A percentile compares a stretch with the other conserved stretches of the same genome.
Evolutionary conservation across 2,888 invertebrate genomes (phyloP).

Genomic region (Laspeyria flexula): DNA sequence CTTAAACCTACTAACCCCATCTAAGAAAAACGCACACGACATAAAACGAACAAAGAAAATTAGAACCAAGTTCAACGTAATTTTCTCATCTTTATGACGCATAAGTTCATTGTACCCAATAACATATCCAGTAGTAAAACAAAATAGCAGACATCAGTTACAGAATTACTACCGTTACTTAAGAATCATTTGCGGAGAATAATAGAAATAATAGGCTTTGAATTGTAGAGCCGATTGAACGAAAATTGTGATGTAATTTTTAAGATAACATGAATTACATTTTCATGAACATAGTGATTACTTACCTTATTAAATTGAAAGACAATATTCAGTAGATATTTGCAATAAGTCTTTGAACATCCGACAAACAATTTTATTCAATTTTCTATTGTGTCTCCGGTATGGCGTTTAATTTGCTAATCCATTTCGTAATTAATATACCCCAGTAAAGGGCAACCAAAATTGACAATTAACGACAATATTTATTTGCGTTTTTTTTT

Average conservation of each 20-base stretch:
- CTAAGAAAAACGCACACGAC: background rate
- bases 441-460: no score
- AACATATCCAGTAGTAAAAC: slow-evolving; percentile 9
- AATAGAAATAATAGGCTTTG: background rate
- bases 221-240: background rate
- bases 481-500: no score
- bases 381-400: no score
- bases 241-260: background rate
- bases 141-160: slow-evolving; percentile 19
- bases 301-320: no score
- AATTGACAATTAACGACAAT: no score
- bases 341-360: no score
- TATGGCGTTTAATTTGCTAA: no score
- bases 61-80: background rate
- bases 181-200: slow-evolving; percentile 10
- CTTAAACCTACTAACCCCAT: background rate
- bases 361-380: no score
- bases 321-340: no score
- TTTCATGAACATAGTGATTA: no score
- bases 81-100: slow-evolving; percentile 15
- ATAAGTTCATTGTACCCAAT: slow-evolving; percentile 26
- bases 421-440: no score
- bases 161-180: slow-evolving; percentile 23
- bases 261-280: background rate
- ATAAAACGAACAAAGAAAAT: background rate